Percentiles rank a stretch among this genome's conserved stretches.
phyloP scores from a whole-genome alignment of 2,113 vertebrate species.

The Symphodus melops region DNA sequence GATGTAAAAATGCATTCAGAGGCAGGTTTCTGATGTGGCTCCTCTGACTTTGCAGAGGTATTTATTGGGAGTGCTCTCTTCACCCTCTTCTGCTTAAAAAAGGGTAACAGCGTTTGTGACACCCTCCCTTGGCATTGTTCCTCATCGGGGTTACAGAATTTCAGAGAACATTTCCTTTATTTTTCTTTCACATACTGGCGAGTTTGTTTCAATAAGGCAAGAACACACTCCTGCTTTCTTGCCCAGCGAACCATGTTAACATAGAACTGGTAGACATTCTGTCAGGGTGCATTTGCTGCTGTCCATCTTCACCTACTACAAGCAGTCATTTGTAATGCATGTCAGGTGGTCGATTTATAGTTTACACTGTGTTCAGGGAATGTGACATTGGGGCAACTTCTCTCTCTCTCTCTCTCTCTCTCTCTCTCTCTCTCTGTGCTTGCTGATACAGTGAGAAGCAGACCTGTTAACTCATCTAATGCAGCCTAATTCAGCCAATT shows the following conservation, averaged over 20 bases:
- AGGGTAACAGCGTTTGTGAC: constrained; percentile 58
- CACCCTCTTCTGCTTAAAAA: constrained; percentile 49
- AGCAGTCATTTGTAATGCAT: constrained; percentile 70
- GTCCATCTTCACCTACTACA: constrained; percentile 74
- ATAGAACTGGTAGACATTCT: constrained; percentile 44
- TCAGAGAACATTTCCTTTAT: constrained; percentile 45
- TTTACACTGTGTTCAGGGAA: constrained; percentile 67
- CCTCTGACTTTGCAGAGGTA: constrained; percentile 68
- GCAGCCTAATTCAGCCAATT: constrained; percentile 60
- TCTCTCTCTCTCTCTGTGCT: not conserved
- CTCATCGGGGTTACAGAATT: constrained; percentile 52
- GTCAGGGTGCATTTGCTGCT: constrained; percentile 71
- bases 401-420: constrained; percentile 13
- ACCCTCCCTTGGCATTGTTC: constrained; percentile 60
- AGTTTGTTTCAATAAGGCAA: constrained; percentile 52
- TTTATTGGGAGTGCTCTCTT: constrained; percentile 66
- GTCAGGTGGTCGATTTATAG: constrained; percentile 77
- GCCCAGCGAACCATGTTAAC: constrained; percentile 50
- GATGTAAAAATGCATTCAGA: constrained; percentile 77
- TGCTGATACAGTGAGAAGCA: constrained; percentile 34
- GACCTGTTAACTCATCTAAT: constrained; percentile 70
- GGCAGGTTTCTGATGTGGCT: constrained; percentile 75
- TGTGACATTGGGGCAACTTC: constrained; percentile 64
- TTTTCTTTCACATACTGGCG: constrained; percentile 7
- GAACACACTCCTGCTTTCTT: constrained; percentile 31